Base-by-base conservation (phyloP, 2,888 invertebrate species). In the Andrena camellia region DNA sequence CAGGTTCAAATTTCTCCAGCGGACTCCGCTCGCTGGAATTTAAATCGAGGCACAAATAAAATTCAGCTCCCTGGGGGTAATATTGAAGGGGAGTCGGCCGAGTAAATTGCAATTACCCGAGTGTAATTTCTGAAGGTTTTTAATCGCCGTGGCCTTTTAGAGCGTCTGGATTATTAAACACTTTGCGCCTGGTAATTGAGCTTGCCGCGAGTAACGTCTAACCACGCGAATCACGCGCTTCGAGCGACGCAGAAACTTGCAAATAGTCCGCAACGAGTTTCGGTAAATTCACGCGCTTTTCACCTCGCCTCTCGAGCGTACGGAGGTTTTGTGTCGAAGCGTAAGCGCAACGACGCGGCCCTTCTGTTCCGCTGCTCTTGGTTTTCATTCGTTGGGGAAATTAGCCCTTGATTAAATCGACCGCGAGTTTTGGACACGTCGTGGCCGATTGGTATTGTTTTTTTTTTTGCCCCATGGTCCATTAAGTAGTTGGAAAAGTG, bases 341-440 rank as follows among this genome's bases (percentile, higher is more conserved):
- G 23, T 23, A 1, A 23, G 10, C 17, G 54, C 33, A 54, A 23
- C 68, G 68, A 54, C 8, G 17, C 57, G 57, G 42, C 29, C 13
- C 20, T 70, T 42, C 59, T 33, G 5, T n/a, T 26, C 26, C 69
- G 5, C 26, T 42, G 35, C n/a, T 0, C 35, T n/a, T 10, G 26
- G 31, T 8, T 59, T 57, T 70, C 29, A 70, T 59, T 66, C 31
- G n/a, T 50, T 26, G 20, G 8, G 35, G 48, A 35, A 64, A 73
- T 73, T 69, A 76, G 35, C 33, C 60, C 20, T 13, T 33, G 6
- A 29, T 70, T 26, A 35, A 59, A 59, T 33, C n/a, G n/a, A n/a
- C 13, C 20, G 7, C 1, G 10, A 3, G 23, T 31, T 13, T 6
- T 5, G 20, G 13, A 35, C 20, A 20, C 13, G 20, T 63, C 33